Base-by-base conservation (phyloP, 1,140 invertebrate species). In the Drosophila lacteicornis region DNA sequence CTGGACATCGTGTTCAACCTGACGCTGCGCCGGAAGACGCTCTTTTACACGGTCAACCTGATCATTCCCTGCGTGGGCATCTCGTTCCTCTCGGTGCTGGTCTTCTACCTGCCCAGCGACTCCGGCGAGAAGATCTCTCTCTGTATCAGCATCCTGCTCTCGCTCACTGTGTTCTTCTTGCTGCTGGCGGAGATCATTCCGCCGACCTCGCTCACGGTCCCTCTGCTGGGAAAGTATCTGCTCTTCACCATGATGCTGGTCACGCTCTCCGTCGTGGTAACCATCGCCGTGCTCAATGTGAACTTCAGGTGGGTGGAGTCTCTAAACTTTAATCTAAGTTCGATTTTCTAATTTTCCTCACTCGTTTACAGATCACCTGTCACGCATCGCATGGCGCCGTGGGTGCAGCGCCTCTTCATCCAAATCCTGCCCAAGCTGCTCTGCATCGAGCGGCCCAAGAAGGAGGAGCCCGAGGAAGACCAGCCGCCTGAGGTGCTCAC, bases 241-340 rank as follows among this genome's bases (percentile, higher is more conserved):
- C 95, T 99, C 25, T 99, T 99, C 94, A 99, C 99, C 46, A 99
- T 99, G 98, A 98, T 99, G 91, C 95, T 99, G 83, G 99, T 99
- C 76, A 99, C 99, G 40, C 94, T 99, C 51, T 99, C 98, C 55
- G 99, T 99, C 83, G 96, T 99, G 68, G 97, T 99, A 67, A 99
- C 99, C 79, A 99, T 99, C 87, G 97, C 98, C 75, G 98, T 99
- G 82, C 95, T 99, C 75, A 99, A 99, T 94, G 97, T 99, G 62
- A 99, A 99, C 94, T 99, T 99, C 94, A 96, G 99, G 92, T 93
- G 56, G 71, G 80, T 74, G 38, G 7, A 8, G 0, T 11, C 13
- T 13, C 12, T 27, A 5, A 0, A n/a, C 1, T 3, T 13, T 3
- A 25, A 11, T 11, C 4, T 11, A 0, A 5, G 2, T 2, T 3